A percentile compares a stretch with the other conserved stretches of the same genome.
Conservation (phyloP, 1,140 invertebrate genomes). For the Caenorhabditis brenneri region DNA sequence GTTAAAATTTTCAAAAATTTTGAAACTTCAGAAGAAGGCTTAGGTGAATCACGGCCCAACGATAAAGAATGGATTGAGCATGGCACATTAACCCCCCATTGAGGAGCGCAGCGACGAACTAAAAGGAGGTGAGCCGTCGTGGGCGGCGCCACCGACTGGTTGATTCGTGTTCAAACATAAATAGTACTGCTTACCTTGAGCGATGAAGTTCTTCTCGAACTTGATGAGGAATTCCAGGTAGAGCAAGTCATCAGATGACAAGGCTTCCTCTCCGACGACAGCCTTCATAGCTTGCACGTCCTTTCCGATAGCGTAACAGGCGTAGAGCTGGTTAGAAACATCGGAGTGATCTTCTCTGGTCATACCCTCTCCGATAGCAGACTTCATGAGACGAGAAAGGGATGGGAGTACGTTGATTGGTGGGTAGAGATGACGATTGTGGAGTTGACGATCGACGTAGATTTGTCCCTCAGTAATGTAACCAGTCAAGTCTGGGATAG, state of each 20-base stretch:
- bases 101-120: too few species aligned
- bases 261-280: constrained; percentile 94
- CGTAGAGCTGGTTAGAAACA: constrained; percentile 93
- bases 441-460: constrained; percentile 94
- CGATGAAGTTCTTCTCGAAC: constrained; percentile 99
- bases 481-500: constrained; percentile 97
- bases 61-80: too few species aligned
- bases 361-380: constrained; percentile 96
- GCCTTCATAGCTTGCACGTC: constrained; percentile 97
- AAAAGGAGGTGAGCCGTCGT: too few species aligned
- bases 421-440: constrained; percentile 96
- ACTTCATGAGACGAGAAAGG: constrained; percentile 96
- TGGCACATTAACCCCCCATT: too few species aligned
- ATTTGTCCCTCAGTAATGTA: constrained; percentile 99
- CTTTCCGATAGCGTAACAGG: constrained; percentile 96
- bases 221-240: constrained; percentile 98
- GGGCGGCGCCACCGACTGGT: too few species aligned
- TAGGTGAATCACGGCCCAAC: too few species aligned
- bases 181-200: constrained; percentile 89
- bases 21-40: too few species aligned
- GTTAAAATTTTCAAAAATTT: too few species aligned
- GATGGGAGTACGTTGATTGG: constrained; percentile 97
- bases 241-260: constrained; percentile 93
- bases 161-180: too few species aligned
- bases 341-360: constrained; percentile 96